phyloP scores from a whole-genome alignment of 2,888 invertebrate genomes.

The Epirrhoe alternata region DNA sequence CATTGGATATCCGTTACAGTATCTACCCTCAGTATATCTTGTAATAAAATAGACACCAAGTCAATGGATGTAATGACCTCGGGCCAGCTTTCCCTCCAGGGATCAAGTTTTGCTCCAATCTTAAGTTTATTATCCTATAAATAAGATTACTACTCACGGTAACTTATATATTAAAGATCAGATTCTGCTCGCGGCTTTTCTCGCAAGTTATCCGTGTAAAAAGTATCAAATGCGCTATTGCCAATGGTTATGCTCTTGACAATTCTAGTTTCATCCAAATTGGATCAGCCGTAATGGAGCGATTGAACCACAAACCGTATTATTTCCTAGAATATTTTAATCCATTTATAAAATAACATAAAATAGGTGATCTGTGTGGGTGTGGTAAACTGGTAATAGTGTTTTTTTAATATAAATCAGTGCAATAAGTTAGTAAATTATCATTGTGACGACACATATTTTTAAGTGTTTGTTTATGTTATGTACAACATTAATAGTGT shows the following conservation, averaged over 20 bases:
- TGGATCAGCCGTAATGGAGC: too few species aligned
- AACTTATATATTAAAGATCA: slow-evolving; percentile 24
- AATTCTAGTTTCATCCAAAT: too few species aligned
- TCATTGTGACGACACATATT: background rate
- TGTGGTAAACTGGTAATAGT: background rate
- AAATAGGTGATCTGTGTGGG: background rate
- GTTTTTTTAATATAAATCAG: background rate
- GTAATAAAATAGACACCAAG: slow-evolving; percentile 58
- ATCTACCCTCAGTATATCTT: slow-evolving; percentile 38
- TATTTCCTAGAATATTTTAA: background rate
- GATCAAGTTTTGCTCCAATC: slow-evolving; percentile 61
- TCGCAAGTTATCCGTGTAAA: background rate
- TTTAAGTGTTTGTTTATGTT: background rate
- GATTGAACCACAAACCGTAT: too few species aligned
- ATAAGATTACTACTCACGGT: slow-evolving; percentile 36
- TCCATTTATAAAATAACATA: background rate
- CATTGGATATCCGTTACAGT: slow-evolving; percentile 28
- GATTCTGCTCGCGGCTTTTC: background rate
- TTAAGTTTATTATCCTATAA: slow-evolving; percentile 59
- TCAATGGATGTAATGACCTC: slow-evolving; percentile 61
- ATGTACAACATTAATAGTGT: background rate
- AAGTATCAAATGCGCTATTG: too few species aligned
- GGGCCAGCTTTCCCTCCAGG: slow-evolving; percentile 50
- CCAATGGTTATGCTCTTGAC: too few species aligned
- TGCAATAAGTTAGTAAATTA: background rate